Percentiles rank a stretch among this genome's conserved stretches.
These are phyloP conservation scores for Athalia rosae DNA, from an alignment of 2,888 invertebrate species.

Conservation along the genomic window DNA sequence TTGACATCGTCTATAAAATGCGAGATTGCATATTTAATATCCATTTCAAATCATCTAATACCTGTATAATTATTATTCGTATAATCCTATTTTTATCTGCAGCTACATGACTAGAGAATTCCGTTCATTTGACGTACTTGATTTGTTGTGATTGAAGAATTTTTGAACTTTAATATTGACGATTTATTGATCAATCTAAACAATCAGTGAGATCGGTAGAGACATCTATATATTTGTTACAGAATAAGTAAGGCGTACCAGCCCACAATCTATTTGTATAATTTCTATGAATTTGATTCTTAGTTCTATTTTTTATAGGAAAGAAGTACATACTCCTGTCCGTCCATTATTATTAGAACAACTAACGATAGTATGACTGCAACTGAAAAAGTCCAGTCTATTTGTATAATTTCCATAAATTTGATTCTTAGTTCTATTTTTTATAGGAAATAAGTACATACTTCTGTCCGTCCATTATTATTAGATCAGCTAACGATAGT, in stretches of 20 bases:
- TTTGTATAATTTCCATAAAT: conserved; percentile 19
- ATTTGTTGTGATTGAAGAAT: not conserved
- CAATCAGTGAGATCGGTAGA: not conserved
- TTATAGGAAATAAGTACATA: not conserved
- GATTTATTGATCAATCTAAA: conserved; percentile 20
- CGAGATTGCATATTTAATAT: no score
- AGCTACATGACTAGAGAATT: conserved; percentile 24
- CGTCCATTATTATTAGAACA: conserved; percentile 22
- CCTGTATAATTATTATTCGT: no score
- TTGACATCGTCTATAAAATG: not conserved
- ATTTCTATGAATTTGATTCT: conserved; percentile 23
- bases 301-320: conserved; percentile 3
- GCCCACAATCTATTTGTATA: not conserved
- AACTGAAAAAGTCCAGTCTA: conserved; percentile 11
- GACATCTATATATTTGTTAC: not conserved
- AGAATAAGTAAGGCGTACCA: not conserved
- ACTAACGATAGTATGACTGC: conserved; percentile 19
- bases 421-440: conserved; percentile 4
- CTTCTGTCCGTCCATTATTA: conserved; percentile 24
- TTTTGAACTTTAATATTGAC: not conserved
- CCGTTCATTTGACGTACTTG: conserved; percentile 32
- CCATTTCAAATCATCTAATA: no score
- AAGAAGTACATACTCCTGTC: conserved; percentile 6
- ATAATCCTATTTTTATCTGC: no score
- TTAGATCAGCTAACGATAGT: conserved; percentile 13